Evolutionary conservation across 2,797 vertebrate genomes (phyloP).

Genomic region (Microhierax caerulescens): DNA sequence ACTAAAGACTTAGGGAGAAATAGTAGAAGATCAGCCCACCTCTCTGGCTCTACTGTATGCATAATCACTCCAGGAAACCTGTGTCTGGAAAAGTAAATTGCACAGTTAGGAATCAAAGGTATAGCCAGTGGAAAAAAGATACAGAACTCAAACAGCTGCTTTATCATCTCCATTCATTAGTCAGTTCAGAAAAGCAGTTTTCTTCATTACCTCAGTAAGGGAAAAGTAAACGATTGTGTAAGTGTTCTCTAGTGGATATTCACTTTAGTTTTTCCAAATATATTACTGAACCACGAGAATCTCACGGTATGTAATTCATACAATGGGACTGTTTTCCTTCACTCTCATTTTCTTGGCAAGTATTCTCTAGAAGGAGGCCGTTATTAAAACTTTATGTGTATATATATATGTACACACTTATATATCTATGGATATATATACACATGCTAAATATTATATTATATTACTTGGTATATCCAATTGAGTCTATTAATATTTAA

Average conservation of each 20-base stretch:
- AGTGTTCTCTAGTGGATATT: neutral
- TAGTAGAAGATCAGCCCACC: neutral
- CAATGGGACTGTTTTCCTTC: neutral
- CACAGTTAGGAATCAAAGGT: neutral
- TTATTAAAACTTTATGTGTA: neutral
- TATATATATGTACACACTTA: neutral
- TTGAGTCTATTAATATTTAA: slow-evolving; percentile 17
- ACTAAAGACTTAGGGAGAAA: neutral
- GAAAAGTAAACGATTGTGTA: neutral
- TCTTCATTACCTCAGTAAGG: neutral
- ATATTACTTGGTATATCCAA: neutral
- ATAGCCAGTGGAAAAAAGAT: neutral
- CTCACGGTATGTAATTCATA: neutral
- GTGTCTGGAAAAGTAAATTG: neutral
- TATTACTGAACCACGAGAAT: neutral
- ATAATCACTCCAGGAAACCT: neutral
- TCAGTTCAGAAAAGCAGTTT: neutral
- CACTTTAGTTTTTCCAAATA: neutral
- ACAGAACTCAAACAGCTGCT: neutral
- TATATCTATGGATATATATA: neutral
- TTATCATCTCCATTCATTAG: neutral
- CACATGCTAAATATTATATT: neutral
- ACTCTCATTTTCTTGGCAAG: neutral
- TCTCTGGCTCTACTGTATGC: neutral
- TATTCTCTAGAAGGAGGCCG: neutral